Evolutionary conservation across 2,113 vertebrate genomes (phyloP), one percentile per base, ranked within the genome.

Genomic region (Nothobranchius kuhntae): DNA sequence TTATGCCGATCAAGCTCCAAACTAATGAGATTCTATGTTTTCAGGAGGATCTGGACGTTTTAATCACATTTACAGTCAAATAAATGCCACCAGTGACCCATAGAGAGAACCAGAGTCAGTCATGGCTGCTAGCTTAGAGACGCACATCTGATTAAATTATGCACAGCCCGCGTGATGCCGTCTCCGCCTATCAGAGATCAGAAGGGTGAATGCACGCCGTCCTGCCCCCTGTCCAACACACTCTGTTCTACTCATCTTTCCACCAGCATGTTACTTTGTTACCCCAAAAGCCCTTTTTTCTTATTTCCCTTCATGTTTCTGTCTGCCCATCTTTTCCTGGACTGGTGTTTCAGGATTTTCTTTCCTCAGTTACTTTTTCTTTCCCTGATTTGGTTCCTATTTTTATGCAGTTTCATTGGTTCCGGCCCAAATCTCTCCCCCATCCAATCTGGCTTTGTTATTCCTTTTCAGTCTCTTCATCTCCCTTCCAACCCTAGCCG

Each of bases 111-210:
- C 38, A 30, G 30, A 30, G 38, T 6, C 7, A 8, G 38, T 40
- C 38, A 4, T 40, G 38, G 38, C 38, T 80, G 92, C 86, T 90
- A 88, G 89, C 87, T 91, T 89, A 87, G 85, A 87, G 86, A 89
- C 91, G 89, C 88, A 92, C 92, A 82, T 88, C 89, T 93, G 91
- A 94, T 94, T 94, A 92, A 80, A 90, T 91, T 91, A 93, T 90
- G 87, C 88, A 81, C 89, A 85, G 81, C 81, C 83, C 30, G 68
- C 80, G 78, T 82, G 81, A 88, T 45, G 44, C 53, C 26, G 65
- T 47, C 73, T 63, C 56, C 10, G 57, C 87, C 87, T 89, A 90
- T 90, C 82, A 82, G 53, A 38, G 14, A 1, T 61, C 66, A 54
- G 75, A 67, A 59, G 0, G 12, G 63, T 75, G 70, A 80, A 68